These are phyloP conservation scores for Thaumatotibia leucotreta DNA, from an alignment of 1,140 invertebrate species.

Conservation along the genomic window DNA sequence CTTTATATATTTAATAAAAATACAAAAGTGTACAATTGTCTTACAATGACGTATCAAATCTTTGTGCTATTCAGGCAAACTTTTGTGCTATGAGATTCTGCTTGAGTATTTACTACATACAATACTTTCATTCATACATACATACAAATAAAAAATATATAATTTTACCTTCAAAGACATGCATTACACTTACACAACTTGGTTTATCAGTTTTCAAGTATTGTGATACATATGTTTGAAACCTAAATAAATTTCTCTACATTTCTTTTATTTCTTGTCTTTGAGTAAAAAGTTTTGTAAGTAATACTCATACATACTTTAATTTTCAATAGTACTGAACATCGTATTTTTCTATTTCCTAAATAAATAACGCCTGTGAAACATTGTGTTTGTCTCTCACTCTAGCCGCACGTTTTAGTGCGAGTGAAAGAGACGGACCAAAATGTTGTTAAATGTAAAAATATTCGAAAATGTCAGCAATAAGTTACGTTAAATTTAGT, in stretches of 20 bases:
- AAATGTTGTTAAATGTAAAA: not conserved
- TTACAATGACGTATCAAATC: constrained; percentile 34
- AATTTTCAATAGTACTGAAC: too few species aligned
- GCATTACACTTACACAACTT: too few species aligned
- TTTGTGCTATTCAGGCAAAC: constrained; percentile 41
- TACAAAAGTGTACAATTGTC: constrained; percentile 65
- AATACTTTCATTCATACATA: not conserved
- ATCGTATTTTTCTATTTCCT: too few species aligned
- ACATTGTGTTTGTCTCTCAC: too few species aligned
- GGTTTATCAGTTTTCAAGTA: too few species aligned
- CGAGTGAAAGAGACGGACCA: not conserved
- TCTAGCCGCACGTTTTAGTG: not conserved
- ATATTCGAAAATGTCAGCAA: not conserved
- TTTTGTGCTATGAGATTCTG: constrained; percentile 38
- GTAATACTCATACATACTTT: too few species aligned
- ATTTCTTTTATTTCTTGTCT: too few species aligned
- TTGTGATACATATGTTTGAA: too few species aligned
- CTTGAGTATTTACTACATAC: not conserved
- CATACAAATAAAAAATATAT: not conserved
- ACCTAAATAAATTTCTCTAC: too few species aligned
- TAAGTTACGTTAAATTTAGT: not conserved
- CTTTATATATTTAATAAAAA: constrained; percentile 63
- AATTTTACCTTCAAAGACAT: not conserved
- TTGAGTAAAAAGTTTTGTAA: too few species aligned
- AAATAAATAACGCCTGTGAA: too few species aligned